A percentile compares a stretch with the other conserved stretches of the same genome.
Evolutionary conservation across 1,140 invertebrate species (phyloP).

Genomic region (Eulimnadia texana): DNA sequence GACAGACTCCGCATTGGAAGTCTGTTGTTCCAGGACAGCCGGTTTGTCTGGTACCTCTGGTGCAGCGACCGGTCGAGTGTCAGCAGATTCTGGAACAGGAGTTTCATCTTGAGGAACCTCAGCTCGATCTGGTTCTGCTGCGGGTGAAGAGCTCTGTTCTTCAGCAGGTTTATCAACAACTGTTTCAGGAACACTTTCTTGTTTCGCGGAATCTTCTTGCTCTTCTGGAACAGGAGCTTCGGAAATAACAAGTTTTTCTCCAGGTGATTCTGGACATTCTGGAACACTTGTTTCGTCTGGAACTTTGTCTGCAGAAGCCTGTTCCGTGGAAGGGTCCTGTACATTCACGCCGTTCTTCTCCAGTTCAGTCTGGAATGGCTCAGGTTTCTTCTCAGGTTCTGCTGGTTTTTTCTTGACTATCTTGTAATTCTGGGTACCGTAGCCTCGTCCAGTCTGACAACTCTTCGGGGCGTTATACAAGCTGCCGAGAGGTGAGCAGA

Average conservation of each 20-base stretch:
- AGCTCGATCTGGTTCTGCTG: too few species aligned
- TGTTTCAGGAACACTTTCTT: too few species aligned
- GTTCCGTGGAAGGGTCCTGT: too few species aligned
- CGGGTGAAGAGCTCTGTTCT: too few species aligned
- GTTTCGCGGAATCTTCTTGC: too few species aligned
- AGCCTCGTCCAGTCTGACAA: slow-evolving; percentile 32
- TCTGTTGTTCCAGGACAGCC: background rate
- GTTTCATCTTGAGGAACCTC: too few species aligned
- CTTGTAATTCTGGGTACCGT: slow-evolving; percentile 44
- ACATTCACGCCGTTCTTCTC: background rate
- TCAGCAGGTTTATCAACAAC: too few species aligned
- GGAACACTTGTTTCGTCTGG: background rate
- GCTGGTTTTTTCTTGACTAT: slow-evolving; percentile 43
- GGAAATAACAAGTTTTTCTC: slow-evolving; percentile 23
- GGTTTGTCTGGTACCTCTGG: background rate
- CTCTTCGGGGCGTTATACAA: slow-evolving; percentile 35
- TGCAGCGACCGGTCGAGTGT: background rate
- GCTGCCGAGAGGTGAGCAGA: slow-evolving; percentile 35
- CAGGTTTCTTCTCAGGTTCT: slow-evolving; percentile 19
- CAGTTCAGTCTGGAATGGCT: too few species aligned
- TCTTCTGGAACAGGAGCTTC: too few species aligned
- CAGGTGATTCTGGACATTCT: slow-evolving; percentile 14
- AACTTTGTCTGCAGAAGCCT: too few species aligned
- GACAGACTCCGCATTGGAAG: background rate
- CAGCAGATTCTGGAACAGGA: slow-evolving; percentile 8